phyloP scores from a whole-genome alignment of 2,113 vertebrate species.

The Cacatua alba region DNA sequence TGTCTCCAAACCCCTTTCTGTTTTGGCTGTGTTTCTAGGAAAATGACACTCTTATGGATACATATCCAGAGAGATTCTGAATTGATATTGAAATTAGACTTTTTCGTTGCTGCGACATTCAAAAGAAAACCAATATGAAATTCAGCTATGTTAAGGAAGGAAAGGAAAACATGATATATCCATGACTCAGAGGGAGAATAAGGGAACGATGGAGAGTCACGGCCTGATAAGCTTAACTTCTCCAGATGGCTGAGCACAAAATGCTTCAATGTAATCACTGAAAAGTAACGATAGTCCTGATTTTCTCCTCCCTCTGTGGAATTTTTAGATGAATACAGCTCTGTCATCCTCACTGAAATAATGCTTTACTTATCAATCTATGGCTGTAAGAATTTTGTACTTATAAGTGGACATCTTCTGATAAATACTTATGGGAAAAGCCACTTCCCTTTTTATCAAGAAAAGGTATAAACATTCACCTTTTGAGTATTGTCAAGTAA shows the following conservation, averaged over 20 bases:
- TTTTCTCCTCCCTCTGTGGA: not conserved
- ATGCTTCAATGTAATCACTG: not conserved
- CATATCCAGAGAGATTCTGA: rapidly evolving
- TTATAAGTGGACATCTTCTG: not conserved
- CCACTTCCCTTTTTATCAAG: not conserved
- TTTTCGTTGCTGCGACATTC: not conserved
- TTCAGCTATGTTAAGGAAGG: not conserved
- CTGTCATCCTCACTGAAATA: not conserved
- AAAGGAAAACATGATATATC: not conserved
- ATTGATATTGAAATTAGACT: not conserved
- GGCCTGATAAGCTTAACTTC: not conserved
- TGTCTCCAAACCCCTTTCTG: not conserved
- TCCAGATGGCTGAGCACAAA: not conserved
- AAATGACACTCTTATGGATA: not conserved
- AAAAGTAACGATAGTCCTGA: not conserved
- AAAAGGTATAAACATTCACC: rapidly evolving
- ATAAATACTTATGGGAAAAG: not conserved
- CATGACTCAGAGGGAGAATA: not conserved
- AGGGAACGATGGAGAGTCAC: not conserved
- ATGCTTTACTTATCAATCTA: not conserved
- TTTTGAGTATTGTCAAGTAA: not conserved
- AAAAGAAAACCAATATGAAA: rapidly evolving
- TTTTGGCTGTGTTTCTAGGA: not conserved
- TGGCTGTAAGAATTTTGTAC: not conserved
- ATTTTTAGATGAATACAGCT: not conserved